Percentiles rank a stretch among this genome's conserved stretches.
These are phyloP conservation scores for Ia io DNA, from an alignment of 2,113 vertebrate species.

Conservation along the genomic window DNA sequence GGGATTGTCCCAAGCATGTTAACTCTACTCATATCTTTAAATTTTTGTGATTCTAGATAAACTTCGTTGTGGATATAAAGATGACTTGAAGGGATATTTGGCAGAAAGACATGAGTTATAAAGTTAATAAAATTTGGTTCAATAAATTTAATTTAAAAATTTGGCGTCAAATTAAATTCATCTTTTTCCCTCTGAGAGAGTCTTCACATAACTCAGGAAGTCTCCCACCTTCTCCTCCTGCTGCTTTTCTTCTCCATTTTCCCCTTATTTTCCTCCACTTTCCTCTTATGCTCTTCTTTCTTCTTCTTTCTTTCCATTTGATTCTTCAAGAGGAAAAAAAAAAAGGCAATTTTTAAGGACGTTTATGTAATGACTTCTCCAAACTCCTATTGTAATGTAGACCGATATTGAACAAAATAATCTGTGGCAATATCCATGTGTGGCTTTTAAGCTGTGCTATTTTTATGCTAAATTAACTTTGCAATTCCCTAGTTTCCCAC, in stretches of 20 bases:
- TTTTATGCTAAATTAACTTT: conserved; percentile 3
- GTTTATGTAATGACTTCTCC: not conserved
- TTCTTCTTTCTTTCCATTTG: not conserved
- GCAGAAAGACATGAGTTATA: not conserved
- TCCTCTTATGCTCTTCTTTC: not conserved
- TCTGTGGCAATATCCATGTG: not conserved
- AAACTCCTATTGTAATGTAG: not conserved
- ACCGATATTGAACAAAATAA: not conserved
- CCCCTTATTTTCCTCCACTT: not conserved
- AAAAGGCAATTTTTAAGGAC: not conserved
- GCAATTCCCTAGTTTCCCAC: not conserved
- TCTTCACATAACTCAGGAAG: not conserved
- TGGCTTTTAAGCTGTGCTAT: not conserved
- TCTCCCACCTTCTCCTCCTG: not conserved
- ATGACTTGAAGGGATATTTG: not conserved
- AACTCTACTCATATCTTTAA: not conserved
- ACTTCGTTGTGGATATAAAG: not conserved
- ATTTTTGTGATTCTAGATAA: not conserved
- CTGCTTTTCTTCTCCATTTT: not conserved
- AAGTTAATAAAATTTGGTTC: not conserved
- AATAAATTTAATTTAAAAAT: not conserved
- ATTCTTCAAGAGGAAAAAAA: not conserved
- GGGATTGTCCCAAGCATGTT: not conserved
- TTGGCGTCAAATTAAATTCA: not conserved
- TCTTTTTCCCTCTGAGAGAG: not conserved